These are phyloP conservation scores for Neoniphon sammara DNA, from an alignment of 2,797 vertebrate species.

Conservation along the genomic window DNA sequence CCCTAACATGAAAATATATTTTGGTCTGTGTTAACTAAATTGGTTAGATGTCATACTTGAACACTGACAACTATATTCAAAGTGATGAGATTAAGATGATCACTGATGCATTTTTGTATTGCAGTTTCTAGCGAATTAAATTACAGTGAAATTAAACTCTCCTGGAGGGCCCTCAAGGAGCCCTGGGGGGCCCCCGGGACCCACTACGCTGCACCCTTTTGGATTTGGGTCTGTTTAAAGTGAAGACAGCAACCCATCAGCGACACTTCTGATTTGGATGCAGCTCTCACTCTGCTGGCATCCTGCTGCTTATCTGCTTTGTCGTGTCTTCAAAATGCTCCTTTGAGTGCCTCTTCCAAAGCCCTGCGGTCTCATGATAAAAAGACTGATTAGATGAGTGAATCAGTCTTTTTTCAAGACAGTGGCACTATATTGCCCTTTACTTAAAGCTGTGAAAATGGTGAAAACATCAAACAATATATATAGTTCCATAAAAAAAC, in stretches of 20 bases:
- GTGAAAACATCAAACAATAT: conserved; percentile 13
- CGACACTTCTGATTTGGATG: background rate
- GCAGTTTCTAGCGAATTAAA: no score
- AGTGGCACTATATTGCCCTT: background rate
- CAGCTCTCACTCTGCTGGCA: conserved; percentile 3
- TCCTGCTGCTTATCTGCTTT: conserved; percentile 20
- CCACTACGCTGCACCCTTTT: no score
- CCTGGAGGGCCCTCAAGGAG: no score
- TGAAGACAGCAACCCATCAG: conserved; percentile 9
- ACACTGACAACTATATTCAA: no score
- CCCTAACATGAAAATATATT: no score
- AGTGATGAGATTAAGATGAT: no score
- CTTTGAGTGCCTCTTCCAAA: conserved; percentile 3
- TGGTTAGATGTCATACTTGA: no score
- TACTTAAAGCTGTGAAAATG: background rate
- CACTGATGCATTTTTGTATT: no score
- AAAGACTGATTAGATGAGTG: conserved; percentile 19
- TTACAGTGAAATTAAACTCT: no score
- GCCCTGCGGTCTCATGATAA: conserved; percentile 27
- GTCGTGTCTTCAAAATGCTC: conserved; percentile 32
- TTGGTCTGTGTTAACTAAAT: no score
- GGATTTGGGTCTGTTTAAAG: background rate
- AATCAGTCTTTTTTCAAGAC: conserved; percentile 1
- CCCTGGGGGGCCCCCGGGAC: no score
- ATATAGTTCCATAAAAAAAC: conserved; percentile 65